A percentile compares a stretch with the other conserved stretches of the same genome.
Conservation (phyloP, 2,113 vertebrate genomes). For the Callionymus lyra region DNA sequence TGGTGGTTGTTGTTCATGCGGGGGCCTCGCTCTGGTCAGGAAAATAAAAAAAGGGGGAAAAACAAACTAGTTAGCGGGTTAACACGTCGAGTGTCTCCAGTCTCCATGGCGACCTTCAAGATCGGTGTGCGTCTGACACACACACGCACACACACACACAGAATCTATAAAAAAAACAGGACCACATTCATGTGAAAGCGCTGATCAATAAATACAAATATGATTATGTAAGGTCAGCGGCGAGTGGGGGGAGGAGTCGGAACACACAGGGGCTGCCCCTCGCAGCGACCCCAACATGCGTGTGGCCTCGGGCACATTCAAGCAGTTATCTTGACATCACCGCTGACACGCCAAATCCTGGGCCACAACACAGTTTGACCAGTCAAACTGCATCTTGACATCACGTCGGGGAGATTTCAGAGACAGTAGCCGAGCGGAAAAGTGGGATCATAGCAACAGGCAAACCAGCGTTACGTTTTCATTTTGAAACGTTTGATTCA, state of each 20-base stretch:
- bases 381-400: too few relatives aligned
- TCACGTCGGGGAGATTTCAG: too few relatives aligned
- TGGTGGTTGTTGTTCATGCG: slow-evolving; percentile 68
- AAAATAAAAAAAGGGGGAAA: neutral
- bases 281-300: slow-evolving; percentile 10
- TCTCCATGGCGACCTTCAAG: slow-evolving; percentile 45
- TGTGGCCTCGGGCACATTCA: slow-evolving; percentile 6
- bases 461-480: too few relatives aligned
- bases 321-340: neutral
- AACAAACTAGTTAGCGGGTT: neutral
- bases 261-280: slow-evolving; percentile 22
- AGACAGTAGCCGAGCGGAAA: too few relatives aligned
- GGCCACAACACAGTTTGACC: too few relatives aligned
- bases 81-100: slow-evolving; percentile 29
- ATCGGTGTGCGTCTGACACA: slow-evolving; percentile 34
- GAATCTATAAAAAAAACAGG: slow-evolving; percentile 13
- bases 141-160: slow-evolving; percentile 22
- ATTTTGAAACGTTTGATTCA: too few relatives aligned
- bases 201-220: slow-evolving; percentile 34
- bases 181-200: slow-evolving; percentile 39
- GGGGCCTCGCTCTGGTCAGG: slow-evolving; percentile 52
- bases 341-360: too few relatives aligned
- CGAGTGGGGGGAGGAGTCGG: slow-evolving; percentile 28
- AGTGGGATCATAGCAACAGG: too few relatives aligned
- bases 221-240: slow-evolving; percentile 34